A percentile compares a stretch with the other conserved stretches of the same genome.
Evolutionary conservation across 1,140 invertebrate species (phyloP).

Genomic region (Kradibia gibbosae): DNA sequence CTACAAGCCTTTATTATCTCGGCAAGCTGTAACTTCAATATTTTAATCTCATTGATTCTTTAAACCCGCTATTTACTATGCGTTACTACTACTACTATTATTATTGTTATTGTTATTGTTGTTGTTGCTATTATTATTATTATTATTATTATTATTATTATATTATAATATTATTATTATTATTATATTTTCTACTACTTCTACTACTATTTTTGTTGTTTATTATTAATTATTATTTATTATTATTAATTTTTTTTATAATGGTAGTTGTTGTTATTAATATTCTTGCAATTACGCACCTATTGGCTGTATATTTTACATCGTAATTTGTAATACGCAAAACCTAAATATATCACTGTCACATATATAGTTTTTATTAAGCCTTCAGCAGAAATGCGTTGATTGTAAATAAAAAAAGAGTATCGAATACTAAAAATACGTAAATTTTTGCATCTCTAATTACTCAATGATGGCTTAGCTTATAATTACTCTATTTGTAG

Average conservation of each 20-base stretch:
- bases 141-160: no score
- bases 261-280: background rate
- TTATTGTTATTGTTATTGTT: no score
- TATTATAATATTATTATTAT: no score
- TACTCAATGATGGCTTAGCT: background rate
- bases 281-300: no score
- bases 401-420: background rate
- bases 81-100: no score
- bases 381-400: background rate
- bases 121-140: no score
- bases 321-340: background rate
- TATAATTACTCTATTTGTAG: background rate
- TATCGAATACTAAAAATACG: background rate
- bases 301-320: no score
- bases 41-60: conserved; percentile 2
- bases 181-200: no score
- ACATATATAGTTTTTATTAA: background rate
- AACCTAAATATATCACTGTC: background rate
- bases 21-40: background rate
- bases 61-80: background rate
- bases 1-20: no score
- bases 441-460: background rate
- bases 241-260: no score
- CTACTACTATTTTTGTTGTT: no score
- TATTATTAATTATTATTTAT: no score